phyloP scores from a whole-genome alignment of 2,888 invertebrate genomes.

The Selenia dentaria region DNA sequence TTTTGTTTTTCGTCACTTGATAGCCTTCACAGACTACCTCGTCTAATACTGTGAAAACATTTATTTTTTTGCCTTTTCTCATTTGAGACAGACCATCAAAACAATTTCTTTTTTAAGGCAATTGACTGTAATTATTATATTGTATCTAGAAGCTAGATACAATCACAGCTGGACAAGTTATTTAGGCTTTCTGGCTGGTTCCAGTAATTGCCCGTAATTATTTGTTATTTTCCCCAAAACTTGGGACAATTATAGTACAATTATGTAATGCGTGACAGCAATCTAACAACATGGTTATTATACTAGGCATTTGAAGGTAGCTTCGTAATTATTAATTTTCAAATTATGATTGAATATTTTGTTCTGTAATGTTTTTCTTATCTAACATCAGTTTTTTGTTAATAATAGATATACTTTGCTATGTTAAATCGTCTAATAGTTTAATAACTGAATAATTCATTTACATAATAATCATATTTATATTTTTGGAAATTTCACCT shows the following conservation, averaged over 20 bases:
- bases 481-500: too few species aligned
- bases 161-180: conserved; percentile 4
- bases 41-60: too few species aligned
- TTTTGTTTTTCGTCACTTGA: too few species aligned
- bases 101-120: background rate
- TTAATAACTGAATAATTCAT: too few species aligned
- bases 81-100: background rate
- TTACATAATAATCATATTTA: too few species aligned
- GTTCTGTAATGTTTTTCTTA: background rate
- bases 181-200: conserved; percentile 1
- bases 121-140: conserved; percentile 11
- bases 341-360: background rate
- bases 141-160: background rate
- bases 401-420: too few species aligned
- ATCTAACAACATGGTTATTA: background rate
- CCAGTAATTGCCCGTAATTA: conserved; percentile 9
- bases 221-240: conserved; percentile 5
- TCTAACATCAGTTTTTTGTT: too few species aligned
- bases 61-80: too few species aligned
- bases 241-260: background rate
- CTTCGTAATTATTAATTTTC: background rate
- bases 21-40: too few species aligned
- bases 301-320: background rate
- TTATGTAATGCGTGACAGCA: background rate
- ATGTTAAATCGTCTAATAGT: too few species aligned